A percentile compares a stretch with the other conserved stretches of the same genome.
phyloP scores from a whole-genome alignment of 1,140 invertebrate genomes.

The Zaprionus davidi region DNA sequence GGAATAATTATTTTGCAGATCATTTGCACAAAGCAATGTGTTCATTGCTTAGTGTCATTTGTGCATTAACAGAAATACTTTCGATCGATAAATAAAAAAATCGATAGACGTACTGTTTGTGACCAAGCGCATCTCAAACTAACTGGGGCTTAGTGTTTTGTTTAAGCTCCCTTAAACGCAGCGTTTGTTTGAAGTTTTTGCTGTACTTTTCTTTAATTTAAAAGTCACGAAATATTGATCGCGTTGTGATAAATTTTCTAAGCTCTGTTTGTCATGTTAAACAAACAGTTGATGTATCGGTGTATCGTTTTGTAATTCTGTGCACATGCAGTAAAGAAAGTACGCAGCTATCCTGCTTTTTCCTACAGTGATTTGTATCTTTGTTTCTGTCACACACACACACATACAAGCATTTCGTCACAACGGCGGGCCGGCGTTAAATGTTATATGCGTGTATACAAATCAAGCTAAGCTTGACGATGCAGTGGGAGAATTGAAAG shows the following conservation, averaged over 20 bases:
- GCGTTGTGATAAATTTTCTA: conserved; percentile 13
- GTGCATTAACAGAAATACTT: conserved; percentile 7
- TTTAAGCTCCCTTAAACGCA: conserved; percentile 29
- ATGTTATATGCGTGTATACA: conserved; percentile 2
- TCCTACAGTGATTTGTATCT: conserved; percentile 1
- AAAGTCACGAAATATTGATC: conserved; percentile 6
- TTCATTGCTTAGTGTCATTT: too few relatives aligned
- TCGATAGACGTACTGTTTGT: conserved; percentile 19
- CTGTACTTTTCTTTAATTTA: not conserved
- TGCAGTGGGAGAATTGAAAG: conserved; percentile 25
- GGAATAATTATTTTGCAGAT: not conserved
- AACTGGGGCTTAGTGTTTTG: conserved; percentile 39
- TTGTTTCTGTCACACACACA: conserved; percentile 16
- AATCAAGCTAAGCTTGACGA: conserved; percentile 20
- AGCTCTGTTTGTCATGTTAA: conserved; percentile 6
- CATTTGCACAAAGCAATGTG: too few relatives aligned
- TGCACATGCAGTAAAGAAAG: conserved; percentile 22
- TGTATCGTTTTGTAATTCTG: conserved; percentile 1
- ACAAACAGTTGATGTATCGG: not conserved
- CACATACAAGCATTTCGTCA: conserved; percentile 13
- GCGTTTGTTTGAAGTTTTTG: conserved; percentile 2
- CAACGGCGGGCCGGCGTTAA: conserved; percentile 21
- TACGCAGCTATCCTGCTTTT: conserved; percentile 37
- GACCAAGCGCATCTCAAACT: conserved; percentile 27
- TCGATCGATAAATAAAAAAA: conserved; percentile 11